A percentile compares a stretch with the other conserved stretches of the same genome.
Evolutionary conservation across 2,113 vertebrate genomes (phyloP).

Genomic region (Syrrhaptes paradoxus): DNA sequence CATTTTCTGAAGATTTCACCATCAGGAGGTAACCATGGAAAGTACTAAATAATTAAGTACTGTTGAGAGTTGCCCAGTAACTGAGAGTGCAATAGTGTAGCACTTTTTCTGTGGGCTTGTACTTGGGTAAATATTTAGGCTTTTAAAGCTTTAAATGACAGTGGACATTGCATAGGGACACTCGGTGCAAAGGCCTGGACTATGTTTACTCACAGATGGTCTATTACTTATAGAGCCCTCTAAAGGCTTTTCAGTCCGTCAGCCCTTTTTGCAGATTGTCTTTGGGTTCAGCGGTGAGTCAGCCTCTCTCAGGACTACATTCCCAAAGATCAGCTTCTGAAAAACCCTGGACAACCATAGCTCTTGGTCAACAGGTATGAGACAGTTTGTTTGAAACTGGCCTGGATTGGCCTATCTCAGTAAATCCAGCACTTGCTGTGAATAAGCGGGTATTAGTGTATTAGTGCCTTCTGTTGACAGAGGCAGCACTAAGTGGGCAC

Average conservation of each 20-base stretch:
- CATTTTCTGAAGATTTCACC: neutral
- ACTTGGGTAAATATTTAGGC: slow-evolving; percentile 65
- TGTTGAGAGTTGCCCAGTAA: slow-evolving; percentile 38
- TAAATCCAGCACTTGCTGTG: neutral
- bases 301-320: neutral
- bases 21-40: slow-evolving; percentile 34
- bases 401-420: neutral
- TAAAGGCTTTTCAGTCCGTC: neutral
- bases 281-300: neutral
- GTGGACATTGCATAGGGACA: neutral
- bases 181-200: neutral
- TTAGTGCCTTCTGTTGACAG: slow-evolving; percentile 24
- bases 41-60: slow-evolving; percentile 61
- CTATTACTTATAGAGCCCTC: neutral
- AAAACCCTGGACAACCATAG: neutral
- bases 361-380: accelerated
- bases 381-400: neutral
- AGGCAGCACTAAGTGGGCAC: neutral
- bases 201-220: slow-evolving; percentile 48
- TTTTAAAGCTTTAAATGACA: slow-evolving; percentile 56
- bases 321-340: neutral
- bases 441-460: neutral
- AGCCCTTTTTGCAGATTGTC: neutral
- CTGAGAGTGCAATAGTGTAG: slow-evolving; percentile 23
- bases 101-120: slow-evolving; percentile 28